Evolutionary conservation across 2,797 vertebrate species (phyloP).

Genomic region (Sylvilagus floridanus): DNA sequence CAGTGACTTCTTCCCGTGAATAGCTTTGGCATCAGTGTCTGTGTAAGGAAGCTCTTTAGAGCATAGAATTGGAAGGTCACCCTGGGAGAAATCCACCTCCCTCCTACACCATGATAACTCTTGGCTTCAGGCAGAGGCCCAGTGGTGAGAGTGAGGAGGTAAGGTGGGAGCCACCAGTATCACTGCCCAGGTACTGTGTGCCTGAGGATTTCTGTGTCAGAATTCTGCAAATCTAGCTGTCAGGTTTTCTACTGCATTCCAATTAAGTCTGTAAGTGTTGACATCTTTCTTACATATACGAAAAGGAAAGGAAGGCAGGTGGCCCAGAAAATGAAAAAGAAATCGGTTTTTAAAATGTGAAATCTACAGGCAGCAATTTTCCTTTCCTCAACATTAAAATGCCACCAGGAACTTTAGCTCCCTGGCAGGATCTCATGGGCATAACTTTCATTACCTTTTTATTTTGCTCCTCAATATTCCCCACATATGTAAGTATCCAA

Average conservation of each 20-base stretch:
- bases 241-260: conserved; percentile 36
- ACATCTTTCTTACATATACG: conserved; percentile 55
- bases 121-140: not conserved
- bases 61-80: not conserved
- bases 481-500: not conserved
- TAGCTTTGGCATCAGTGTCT: not conserved
- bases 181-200: not conserved
- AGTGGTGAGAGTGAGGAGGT: not conserved
- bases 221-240: conserved; percentile 12
- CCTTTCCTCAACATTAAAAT: conserved; percentile 49
- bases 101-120: not conserved
- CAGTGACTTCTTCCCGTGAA: not conserved
- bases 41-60: not conserved
- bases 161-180: accelerated
- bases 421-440: not conserved
- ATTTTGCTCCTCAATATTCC: not conserved
- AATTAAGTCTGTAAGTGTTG: conserved; percentile 51
- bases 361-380: conserved; percentile 47
- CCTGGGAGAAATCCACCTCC: not conserved
- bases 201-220: conserved; percentile 3
- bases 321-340: conserved; percentile 25
- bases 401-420: not conserved
- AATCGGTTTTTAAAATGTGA: conserved; percentile 43
- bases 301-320: conserved; percentile 29
- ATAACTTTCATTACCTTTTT: not conserved